Percentiles rank a stretch among this genome's conserved stretches.
Conservation (phyloP, 2,797 vertebrate species). For the Neosilurus hyrtlii region DNA sequence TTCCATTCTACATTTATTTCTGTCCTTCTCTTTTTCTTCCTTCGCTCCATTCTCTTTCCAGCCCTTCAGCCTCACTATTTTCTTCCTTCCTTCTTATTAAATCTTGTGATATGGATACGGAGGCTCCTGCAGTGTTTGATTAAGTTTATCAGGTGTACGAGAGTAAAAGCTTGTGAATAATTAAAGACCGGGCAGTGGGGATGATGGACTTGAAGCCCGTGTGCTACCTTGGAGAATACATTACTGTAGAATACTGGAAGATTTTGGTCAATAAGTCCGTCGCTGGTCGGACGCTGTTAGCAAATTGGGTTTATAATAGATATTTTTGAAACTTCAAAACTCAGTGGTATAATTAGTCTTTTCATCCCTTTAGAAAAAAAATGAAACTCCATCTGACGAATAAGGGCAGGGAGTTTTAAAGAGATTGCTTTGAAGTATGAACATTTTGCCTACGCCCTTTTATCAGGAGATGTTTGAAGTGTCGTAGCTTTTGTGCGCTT, state of each 20-base stretch:
- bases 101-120: neutral
- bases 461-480: conserved; percentile 38
- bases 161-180: conserved; percentile 17
- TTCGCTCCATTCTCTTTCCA: neutral
- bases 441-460: conserved; percentile 24
- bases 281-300: neutral
- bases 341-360: conserved; percentile 18
- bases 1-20: no score
- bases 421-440: conserved; percentile 33
- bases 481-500: neutral
- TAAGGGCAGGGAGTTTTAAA: conserved; percentile 1
- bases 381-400: neutral
- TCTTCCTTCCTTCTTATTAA: no score
- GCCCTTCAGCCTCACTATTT: no score
- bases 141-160: neutral
- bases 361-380: conserved; percentile 2
- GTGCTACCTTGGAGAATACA: neutral
- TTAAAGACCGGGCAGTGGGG: neutral
- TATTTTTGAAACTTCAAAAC: conserved; percentile 2
- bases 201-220: neutral
- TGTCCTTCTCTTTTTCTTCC: neutral
- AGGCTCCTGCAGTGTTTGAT: neutral
- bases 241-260: neutral
- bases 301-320: neutral
- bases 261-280: neutral